Conservation (phyloP, 1,140 invertebrate species). For the Bombus sylvicola region DNA sequence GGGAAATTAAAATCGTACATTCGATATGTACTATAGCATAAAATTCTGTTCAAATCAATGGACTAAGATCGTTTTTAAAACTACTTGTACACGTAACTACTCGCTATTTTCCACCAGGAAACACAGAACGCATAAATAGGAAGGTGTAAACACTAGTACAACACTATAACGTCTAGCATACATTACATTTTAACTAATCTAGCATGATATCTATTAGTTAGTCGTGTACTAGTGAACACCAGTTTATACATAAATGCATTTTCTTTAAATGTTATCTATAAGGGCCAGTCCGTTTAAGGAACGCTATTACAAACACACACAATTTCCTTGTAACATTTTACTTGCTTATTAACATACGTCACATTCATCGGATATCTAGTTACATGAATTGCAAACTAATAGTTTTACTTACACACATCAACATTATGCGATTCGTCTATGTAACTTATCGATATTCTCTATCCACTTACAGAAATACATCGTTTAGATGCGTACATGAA, state of each 20-base stretch:
- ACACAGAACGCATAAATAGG: slow-evolving; percentile 58
- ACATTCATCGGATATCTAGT: slow-evolving; percentile 18
- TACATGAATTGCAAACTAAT: slow-evolving; percentile 22
- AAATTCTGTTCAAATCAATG: slow-evolving; percentile 67
- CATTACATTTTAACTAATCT: slow-evolving; percentile 59
- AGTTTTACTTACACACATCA: slow-evolving; percentile 16
- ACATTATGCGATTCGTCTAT: slow-evolving; percentile 33
- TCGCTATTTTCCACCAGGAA: slow-evolving; percentile 41
- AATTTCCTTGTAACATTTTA: slow-evolving; percentile 28
- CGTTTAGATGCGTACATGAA: slow-evolving; percentile 31
- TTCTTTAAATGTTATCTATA: slow-evolving; percentile 18
- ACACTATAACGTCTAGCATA: slow-evolving; percentile 60
- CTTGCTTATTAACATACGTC: slow-evolving; percentile 39
- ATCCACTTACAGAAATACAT: slow-evolving; percentile 27
- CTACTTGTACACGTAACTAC: slow-evolving; percentile 56
- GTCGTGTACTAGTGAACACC: slow-evolving; percentile 54
- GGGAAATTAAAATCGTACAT: slow-evolving; percentile 67
- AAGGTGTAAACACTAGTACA: slow-evolving; percentile 44
- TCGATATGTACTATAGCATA: slow-evolving; percentile 68
- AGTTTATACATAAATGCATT: slow-evolving; percentile 55
- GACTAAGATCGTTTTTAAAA: slow-evolving; percentile 44
- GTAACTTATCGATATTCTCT: slow-evolving; percentile 48
- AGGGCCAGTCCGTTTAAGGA: slow-evolving; percentile 39
- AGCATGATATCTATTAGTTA: slow-evolving; percentile 58
- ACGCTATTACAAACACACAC: slow-evolving; percentile 40